phyloP scores from a whole-genome alignment of 2,888 invertebrate species.

The Neoascia interrupta region DNA sequence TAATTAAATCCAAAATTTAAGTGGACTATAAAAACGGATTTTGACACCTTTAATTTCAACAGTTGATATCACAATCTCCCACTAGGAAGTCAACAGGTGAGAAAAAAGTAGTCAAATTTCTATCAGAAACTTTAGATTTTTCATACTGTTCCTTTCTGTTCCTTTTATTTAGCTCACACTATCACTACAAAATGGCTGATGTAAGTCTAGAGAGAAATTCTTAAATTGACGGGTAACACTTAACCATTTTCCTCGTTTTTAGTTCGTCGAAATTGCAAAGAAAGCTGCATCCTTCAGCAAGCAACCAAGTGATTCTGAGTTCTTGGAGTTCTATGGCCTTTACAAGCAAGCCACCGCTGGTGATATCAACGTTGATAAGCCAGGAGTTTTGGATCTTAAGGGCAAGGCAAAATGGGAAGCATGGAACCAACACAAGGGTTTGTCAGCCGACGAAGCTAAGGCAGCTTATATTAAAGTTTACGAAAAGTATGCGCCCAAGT shows the following conservation, averaged over 20 bases:
- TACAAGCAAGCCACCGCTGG: slow-evolving; percentile 92
- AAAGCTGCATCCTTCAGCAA: slow-evolving; percentile 83
- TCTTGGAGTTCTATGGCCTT: slow-evolving; percentile 89
- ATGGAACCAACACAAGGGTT: slow-evolving; percentile 91
- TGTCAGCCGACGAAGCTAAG: slow-evolving; percentile 88
- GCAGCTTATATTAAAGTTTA: slow-evolving; percentile 89
- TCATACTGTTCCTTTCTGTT: not conserved
- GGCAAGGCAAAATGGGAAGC: slow-evolving; percentile 97
- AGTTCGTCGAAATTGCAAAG: slow-evolving; percentile 81
- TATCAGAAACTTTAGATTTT: not conserved
- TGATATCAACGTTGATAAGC: slow-evolving; percentile 89
- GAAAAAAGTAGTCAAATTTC: not conserved
- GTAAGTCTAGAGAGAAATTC: slow-evolving; percentile 7
- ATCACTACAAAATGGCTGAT: slow-evolving; percentile 33
- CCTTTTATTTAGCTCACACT: not conserved
- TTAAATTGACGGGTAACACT: too few species aligned
- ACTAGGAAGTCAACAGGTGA: not conserved
- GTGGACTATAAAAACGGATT: slow-evolving; percentile 10
- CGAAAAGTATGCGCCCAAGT: slow-evolving; percentile 81
- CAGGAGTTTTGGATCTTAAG: slow-evolving; percentile 91
- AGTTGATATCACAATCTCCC: slow-evolving; percentile 1
- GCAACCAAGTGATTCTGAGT: slow-evolving; percentile 87
- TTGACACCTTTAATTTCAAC: not conserved
- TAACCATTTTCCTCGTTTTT: too few species aligned
- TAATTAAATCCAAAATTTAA: slow-evolving; percentile 13